Conservation (phyloP, 2,888 invertebrate genomes). For the Hyalella azteca region DNA sequence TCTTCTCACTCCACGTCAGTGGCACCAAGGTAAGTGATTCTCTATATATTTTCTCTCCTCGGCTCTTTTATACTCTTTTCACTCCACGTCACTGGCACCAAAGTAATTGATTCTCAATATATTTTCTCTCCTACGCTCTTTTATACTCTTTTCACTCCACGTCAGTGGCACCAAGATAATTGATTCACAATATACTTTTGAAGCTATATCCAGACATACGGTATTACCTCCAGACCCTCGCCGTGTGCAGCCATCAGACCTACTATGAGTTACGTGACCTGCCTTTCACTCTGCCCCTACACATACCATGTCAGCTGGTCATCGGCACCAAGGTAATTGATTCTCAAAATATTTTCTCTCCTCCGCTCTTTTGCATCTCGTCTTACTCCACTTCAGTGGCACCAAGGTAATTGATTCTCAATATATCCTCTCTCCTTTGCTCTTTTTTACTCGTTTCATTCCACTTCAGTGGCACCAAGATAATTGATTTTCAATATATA, state of each 20-base stretch:
- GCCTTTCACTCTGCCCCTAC: slow-evolving; percentile 68
- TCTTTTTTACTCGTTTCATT: not conserved
- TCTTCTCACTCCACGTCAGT: slow-evolving; percentile 80
- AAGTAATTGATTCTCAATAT: too few relatives aligned
- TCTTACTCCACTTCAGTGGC: slow-evolving; percentile 87
- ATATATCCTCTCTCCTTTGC: not conserved
- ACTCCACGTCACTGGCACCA: too few relatives aligned
- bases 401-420: slow-evolving; percentile 74
- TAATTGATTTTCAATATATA: too few relatives aligned
- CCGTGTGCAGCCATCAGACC: too few relatives aligned
- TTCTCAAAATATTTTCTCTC: not conserved
- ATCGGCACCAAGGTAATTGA: slow-evolving; percentile 72
- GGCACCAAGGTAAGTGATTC: slow-evolving; percentile 79
- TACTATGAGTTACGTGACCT: slow-evolving; percentile 86
- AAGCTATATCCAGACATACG: too few relatives aligned
- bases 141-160: slow-evolving; percentile 71
- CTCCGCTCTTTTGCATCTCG: not conserved
- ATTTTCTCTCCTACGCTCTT: not conserved
- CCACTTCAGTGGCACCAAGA: too few relatives aligned
- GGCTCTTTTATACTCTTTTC: not conserved
- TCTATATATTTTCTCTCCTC: not conserved
- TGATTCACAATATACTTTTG: too few relatives aligned
- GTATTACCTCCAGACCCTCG: too few relatives aligned
- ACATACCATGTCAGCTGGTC: slow-evolving; percentile 76
- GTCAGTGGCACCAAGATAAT: slow-evolving; percentile 91